Evolutionary conservation across 2,113 vertebrate genomes (phyloP).

Genomic region (Eonycteris spelaea): DNA sequence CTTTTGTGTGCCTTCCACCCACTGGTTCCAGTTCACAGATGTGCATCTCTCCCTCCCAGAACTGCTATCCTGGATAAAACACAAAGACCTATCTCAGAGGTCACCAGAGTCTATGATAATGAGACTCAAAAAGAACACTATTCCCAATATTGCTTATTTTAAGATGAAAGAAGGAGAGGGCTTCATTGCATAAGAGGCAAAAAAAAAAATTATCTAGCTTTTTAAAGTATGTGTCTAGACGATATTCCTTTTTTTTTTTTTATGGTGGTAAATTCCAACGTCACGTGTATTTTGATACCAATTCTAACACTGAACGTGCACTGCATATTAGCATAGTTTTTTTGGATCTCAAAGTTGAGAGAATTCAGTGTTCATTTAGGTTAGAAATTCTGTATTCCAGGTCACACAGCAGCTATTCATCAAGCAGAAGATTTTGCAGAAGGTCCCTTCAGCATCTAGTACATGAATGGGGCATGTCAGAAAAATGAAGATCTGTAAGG

Average conservation of each 20-base stretch:
- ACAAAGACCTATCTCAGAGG: not conserved
- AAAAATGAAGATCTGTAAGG: slow-evolving; percentile 10
- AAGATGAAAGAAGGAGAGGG: not conserved
- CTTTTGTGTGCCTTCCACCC: not conserved
- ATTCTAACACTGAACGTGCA: not conserved
- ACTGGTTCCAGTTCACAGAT: not conserved
- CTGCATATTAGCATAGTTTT: not conserved
- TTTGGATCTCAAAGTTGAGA: not conserved
- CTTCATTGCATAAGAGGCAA: not conserved
- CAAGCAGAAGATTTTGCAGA: not conserved
- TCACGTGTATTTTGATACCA: not conserved
- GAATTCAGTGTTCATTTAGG: not conserved
- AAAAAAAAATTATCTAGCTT: not conserved
- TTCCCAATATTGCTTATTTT: not conserved
- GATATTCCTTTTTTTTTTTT: not conserved
- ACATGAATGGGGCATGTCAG: not conserved
- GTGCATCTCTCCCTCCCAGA: not conserved
- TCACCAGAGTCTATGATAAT: not conserved
- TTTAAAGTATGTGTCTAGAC: not conserved
- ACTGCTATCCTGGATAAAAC: not conserved
- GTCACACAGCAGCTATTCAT: not conserved
- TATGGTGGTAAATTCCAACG: not conserved
- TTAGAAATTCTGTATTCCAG: not conserved
- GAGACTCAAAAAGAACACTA: not conserved
- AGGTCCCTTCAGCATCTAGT: not conserved